These are phyloP conservation scores for Helogale parvula DNA, from an alignment of 2,113 vertebrate genomes.

Conservation along the genomic window DNA sequence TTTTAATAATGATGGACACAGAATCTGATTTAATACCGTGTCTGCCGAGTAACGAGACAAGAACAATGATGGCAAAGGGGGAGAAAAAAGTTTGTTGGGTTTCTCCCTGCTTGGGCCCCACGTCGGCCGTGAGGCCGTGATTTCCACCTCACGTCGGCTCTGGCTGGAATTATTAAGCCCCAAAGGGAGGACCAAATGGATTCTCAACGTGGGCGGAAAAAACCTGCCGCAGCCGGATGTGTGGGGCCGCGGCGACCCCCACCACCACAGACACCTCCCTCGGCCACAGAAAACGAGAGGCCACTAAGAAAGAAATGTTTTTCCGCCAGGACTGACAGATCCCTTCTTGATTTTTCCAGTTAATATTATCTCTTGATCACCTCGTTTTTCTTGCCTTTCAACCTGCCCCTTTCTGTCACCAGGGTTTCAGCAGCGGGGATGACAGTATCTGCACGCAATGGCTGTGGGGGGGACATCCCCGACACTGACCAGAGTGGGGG, in stretches of 20 bases:
- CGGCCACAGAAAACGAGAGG: no score
- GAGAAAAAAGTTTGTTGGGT: not conserved
- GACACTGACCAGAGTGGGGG: not conserved
- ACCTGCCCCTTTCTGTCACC: not conserved
- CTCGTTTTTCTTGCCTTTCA: not conserved
- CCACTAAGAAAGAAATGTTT: not conserved
- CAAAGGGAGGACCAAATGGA: not conserved
- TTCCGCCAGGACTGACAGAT: not conserved
- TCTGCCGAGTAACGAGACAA: conserved; percentile 80
- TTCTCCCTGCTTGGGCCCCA: not conserved
- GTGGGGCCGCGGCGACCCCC: no score
- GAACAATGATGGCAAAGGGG: conserved; percentile 63
- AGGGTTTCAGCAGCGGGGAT: not conserved
- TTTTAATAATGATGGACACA: conserved; percentile 91
- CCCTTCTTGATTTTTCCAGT: not conserved
- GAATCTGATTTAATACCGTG: conserved; percentile 86
- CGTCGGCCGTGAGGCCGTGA: accelerated
- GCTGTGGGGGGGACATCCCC: accelerated
- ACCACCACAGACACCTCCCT: no score
- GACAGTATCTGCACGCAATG: accelerated
- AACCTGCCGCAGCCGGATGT: not conserved
- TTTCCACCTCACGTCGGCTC: accelerated
- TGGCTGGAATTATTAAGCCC: not conserved
- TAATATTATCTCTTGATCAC: accelerated
- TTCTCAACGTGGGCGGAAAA: not conserved